Evolutionary conservation across 2,797 vertebrate genomes (phyloP).

Genomic region (Pteropus rufus): DNA sequence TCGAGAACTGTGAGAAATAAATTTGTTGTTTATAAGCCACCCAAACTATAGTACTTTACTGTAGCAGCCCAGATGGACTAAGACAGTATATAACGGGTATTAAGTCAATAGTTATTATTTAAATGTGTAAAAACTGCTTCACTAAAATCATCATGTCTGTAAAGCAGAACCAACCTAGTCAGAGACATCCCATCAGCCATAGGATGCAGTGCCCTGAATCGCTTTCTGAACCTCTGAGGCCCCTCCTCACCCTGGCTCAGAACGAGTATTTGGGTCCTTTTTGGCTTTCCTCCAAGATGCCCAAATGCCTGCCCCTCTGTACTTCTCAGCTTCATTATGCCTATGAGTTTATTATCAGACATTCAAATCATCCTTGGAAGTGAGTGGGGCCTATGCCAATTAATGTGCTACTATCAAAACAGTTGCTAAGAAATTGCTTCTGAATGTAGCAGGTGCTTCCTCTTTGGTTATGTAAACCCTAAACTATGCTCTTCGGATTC

Average conservation of each 20-base stretch:
- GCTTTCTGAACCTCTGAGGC: background rate
- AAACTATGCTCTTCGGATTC: background rate
- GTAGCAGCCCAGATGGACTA: background rate
- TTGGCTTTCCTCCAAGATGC: background rate
- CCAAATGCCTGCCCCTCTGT: background rate
- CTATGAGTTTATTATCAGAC: background rate
- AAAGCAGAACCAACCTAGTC: background rate
- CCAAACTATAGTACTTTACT: background rate
- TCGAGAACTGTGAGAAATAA: background rate
- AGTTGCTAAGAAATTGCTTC: background rate
- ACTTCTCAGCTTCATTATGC: background rate
- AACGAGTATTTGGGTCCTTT: background rate
- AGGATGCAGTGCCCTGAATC: accelerated
- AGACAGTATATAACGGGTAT: background rate
- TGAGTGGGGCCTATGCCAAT: background rate
- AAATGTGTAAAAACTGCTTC: background rate
- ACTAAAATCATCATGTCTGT: background rate
- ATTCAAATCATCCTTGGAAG: background rate
- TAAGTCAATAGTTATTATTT: background rate
- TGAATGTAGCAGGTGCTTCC: background rate
- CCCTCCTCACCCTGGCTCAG: background rate
- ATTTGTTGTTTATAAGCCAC: background rate
- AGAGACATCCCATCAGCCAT: accelerated
- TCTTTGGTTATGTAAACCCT: background rate
- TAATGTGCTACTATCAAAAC: background rate